A percentile compares a stretch with the other conserved stretches of the same genome.
These are phyloP conservation scores for Pyrgilauda ruficollis DNA, from an alignment of 2,113 vertebrate species.

Conservation along the genomic window DNA sequence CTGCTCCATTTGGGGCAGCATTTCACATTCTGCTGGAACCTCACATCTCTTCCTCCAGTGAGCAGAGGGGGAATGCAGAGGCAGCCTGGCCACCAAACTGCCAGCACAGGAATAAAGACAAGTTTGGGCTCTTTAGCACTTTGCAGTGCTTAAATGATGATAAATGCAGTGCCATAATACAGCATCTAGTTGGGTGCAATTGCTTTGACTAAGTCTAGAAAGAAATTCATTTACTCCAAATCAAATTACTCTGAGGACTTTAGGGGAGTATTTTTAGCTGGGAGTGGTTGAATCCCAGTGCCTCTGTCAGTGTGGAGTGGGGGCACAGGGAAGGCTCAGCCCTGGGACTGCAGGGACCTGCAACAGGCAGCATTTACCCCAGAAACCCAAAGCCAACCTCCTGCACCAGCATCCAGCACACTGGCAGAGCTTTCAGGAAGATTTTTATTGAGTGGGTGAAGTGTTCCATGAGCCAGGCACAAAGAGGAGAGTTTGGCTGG, in stretches of 20 bases:
- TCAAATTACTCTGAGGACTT: conserved; percentile 13
- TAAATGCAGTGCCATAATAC: not conserved
- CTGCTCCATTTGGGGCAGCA: not conserved
- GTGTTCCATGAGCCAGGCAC: not conserved
- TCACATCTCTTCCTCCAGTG: not conserved
- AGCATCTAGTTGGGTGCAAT: not conserved
- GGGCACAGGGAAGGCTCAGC: not conserved
- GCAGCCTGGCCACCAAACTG: not conserved
- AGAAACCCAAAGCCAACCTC: not conserved
- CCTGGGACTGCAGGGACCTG: not conserved
- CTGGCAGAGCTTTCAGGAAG: not conserved
- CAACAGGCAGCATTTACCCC: not conserved
- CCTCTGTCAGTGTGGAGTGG: not conserved
- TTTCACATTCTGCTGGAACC: not conserved
- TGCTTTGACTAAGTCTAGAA: conserved; percentile 38
- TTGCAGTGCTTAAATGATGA: conserved; percentile 12
- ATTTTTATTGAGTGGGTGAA: not conserved
- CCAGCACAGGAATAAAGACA: conserved; percentile 16
- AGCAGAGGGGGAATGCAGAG: not conserved
- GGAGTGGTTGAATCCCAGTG: not conserved
- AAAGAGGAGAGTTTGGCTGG: not conserved
- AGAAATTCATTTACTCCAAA: conserved; percentile 30
- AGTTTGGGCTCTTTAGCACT: not conserved
- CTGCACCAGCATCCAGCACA: not conserved
- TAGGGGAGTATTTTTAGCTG: not conserved